A percentile compares a stretch with the other conserved stretches of the same genome.
Conservation (phyloP, 2,113 vertebrate species). For the Sinocyclocheilus maitianheensis region DNA sequence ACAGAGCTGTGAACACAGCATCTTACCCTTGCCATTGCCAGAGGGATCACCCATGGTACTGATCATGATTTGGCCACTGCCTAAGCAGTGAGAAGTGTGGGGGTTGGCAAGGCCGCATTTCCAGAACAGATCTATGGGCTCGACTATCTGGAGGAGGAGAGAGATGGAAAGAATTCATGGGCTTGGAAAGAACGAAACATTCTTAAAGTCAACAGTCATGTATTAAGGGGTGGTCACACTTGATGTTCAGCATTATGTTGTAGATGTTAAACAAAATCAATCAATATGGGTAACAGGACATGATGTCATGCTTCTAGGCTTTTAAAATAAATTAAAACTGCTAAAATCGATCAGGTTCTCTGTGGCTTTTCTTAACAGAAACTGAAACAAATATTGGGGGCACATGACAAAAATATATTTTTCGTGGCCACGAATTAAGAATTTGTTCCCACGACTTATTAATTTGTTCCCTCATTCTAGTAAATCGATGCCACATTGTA, state of each 20-base stretch:
- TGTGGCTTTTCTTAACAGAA: no score
- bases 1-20: neutral
- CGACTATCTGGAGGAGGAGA: slow-evolving; percentile 76
- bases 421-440: no score
- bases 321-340: neutral
- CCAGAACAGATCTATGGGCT: slow-evolving; percentile 80
- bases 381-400: no score
- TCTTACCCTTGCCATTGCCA: slow-evolving; percentile 87
- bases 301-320: neutral
- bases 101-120: slow-evolving; percentile 81
- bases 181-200: neutral
- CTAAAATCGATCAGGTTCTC: no score
- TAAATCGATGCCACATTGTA: no score
- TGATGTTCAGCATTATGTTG: neutral
- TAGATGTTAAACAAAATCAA: neutral
- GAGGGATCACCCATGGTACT: slow-evolving; percentile 85
- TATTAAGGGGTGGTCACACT: neutral
- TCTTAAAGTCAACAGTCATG: neutral
- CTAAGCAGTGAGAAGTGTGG: slow-evolving; percentile 91
- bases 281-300: neutral
- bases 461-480: no score
- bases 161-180: neutral
- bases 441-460: no score
- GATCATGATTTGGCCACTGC: slow-evolving; percentile 88
- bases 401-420: no score